Conservation (phyloP, 2,797 vertebrate species). For the Triplophysa bombifrons region DNA sequence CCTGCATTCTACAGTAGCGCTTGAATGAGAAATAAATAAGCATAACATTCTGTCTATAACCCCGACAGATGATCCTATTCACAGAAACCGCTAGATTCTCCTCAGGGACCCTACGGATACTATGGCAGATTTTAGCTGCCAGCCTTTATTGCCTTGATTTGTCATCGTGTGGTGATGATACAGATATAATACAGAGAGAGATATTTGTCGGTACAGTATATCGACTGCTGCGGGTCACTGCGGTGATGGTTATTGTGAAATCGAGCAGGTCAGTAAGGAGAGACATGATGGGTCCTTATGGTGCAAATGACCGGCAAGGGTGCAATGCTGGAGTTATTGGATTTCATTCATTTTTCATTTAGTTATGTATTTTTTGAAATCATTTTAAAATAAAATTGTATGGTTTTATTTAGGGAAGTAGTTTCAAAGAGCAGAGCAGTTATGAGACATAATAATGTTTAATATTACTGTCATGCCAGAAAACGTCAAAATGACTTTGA, state of each 20-base stretch:
- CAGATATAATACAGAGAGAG: constrained; percentile 25
- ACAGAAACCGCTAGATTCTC: constrained; percentile 20
- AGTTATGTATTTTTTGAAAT: not conserved
- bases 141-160: constrained; percentile 37
- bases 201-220: constrained; percentile 48
- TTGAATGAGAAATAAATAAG: constrained; percentile 16
- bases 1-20: constrained; percentile 27
- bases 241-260: constrained; percentile 53
- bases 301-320: not conserved
- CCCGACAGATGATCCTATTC: constrained; percentile 11
- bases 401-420: too few relatives aligned
- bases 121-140: constrained; percentile 22
- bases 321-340: not conserved
- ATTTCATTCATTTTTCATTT: not conserved
- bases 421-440: not conserved
- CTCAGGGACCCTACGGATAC: constrained; percentile 17
- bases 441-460: constrained; percentile 3
- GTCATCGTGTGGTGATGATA: constrained; percentile 17
- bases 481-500: not conserved
- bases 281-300: not conserved
- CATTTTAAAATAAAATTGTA: too few relatives aligned
- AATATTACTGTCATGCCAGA: constrained; percentile 8
- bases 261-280: not conserved
- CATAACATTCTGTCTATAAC: constrained; percentile 46
- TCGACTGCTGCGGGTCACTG: constrained; percentile 49